Evolutionary conservation across 2,113 vertebrate genomes (phyloP), one percentile per base, ranked within the genome.

Genomic region (Lagopus leucura): DNA sequence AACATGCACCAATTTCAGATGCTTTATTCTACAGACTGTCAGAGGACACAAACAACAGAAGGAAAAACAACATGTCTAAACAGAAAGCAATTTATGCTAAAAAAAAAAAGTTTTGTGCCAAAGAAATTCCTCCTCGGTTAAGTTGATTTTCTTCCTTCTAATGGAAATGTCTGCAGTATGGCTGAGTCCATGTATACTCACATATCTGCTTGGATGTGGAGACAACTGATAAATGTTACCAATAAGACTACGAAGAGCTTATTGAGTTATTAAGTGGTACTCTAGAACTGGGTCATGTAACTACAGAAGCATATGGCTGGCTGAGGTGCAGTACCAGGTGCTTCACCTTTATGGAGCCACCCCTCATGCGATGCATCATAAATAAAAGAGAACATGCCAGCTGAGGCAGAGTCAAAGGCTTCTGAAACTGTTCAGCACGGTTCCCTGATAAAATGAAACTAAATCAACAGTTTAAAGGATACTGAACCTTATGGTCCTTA

Each of bases 181-280:
- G 22, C 32, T 61, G 30, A 57, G 55, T 36, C 60, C 54, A 69
- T 38, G 18, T 0, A 2, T 12, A 42, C 24, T 8, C 32, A 75
- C n/a, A 1, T 15, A 14, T 25, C 21, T 27, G 42, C 20, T 21
- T 61, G 36, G 54, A 45, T 67, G 50, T 91, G 70, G 58, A 2
- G 8, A 43, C 30, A 70, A 72, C 32, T 20, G 63, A 34, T 17
- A 67, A 25, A 6, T 24, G 87, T 93, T 88, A 95, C 96, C 90
- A 94, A 11, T 42, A 84, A 95, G 65, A 82, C 92, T 50, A 69
- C 13, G 8, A 95, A 82, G 48, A 21, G 57, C 72, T 34, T 82
- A 42, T 48, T 84, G 63, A 95, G 91, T 58, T 89, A 67, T 72
- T 75, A 83, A 78, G 18, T 88, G 52, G 36, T 55, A 2, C 1